Base-by-base conservation (phyloP, 2,888 invertebrate genomes). In the Pyrochroa serraticornis region DNA sequence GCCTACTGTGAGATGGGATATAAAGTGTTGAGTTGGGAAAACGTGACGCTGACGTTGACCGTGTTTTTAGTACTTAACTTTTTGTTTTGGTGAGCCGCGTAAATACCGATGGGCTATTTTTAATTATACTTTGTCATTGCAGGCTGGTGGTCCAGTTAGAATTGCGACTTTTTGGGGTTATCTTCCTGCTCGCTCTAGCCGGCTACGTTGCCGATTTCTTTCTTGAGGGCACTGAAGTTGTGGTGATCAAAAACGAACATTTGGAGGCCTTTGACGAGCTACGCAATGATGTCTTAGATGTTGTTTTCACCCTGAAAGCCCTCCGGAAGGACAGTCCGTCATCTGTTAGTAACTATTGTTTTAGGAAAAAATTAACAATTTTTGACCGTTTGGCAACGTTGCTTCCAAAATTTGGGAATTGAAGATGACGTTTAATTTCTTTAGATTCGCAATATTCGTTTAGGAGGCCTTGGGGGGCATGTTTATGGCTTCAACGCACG, bases 161-260 rank as follows among this genome's bases (percentile, higher is more conserved):
- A 14, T 35, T 80, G 62, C 68, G 76, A 69, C 69, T 82, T 70
- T 73, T 81, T 74, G 71, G 79, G 62, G 65, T 82, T 67, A 50
- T 82, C 66, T 76, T 81, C 75, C 53, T 74, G 13, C 55, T 69
- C 6, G 55, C 75, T 33, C 65, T 79, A 12, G 58, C 71, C 13
- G 61, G 70, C 33, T 73, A 79, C 46, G 48, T 77, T 13, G 71
- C 72, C 55, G 79, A 80, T 63, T 68, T 72, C 37, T 70, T 63
- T 58, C 63, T 69, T 41, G 69, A 71, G 43, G 33, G 6, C 10
- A 56, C 54, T 38, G 55, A 60, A 31, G 60, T 67, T 14, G 49
- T 68, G 30, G 60, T 62, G 42, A 64, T 63, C 22, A 60, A 64
- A 49, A 8, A 38, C 43, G 48, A 70, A 39, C 69, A 68, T 60